Conservation (phyloP, 1,140 invertebrate genomes). For the Apocrypta bakeri region DNA sequence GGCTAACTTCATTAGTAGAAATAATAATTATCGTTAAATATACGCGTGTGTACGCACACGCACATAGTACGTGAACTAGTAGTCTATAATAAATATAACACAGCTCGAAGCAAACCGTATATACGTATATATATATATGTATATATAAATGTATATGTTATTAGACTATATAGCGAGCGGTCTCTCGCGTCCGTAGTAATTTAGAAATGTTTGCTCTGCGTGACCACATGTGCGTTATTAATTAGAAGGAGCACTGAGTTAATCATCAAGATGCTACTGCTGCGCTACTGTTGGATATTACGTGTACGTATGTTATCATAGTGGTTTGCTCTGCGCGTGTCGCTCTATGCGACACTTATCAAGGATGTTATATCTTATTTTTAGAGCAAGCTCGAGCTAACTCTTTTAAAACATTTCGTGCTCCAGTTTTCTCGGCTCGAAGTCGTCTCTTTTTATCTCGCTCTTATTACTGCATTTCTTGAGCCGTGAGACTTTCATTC, state of each 20-base stretch:
- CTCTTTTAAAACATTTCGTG: not conserved
- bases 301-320: not conserved
- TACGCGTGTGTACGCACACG: not conserved
- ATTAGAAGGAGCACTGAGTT: constrained; percentile 28
- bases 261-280: constrained; percentile 2
- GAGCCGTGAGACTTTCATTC: not conserved
- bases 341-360: constrained; percentile 2
- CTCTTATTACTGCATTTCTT: too few species aligned
- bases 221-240: constrained; percentile 37
- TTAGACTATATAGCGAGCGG: too few species aligned
- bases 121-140: too few species aligned
- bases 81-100: too few species aligned
- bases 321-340: not conserved
- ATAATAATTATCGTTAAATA: constrained; percentile 1
- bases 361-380: constrained; percentile 29
- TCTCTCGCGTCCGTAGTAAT: constrained; percentile 15
- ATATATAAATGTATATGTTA: too few species aligned
- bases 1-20: constrained; percentile 24
- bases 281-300: not conserved
- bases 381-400: not conserved
- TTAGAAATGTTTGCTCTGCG: constrained; percentile 30
- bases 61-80: too few species aligned
- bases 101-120: too few species aligned
- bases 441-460: too few species aligned
- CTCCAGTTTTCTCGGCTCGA: not conserved